These are phyloP conservation scores for Heliconius eleuchia DNA, from an alignment of 1,140 invertebrate genomes.

Conservation along the genomic window DNA sequence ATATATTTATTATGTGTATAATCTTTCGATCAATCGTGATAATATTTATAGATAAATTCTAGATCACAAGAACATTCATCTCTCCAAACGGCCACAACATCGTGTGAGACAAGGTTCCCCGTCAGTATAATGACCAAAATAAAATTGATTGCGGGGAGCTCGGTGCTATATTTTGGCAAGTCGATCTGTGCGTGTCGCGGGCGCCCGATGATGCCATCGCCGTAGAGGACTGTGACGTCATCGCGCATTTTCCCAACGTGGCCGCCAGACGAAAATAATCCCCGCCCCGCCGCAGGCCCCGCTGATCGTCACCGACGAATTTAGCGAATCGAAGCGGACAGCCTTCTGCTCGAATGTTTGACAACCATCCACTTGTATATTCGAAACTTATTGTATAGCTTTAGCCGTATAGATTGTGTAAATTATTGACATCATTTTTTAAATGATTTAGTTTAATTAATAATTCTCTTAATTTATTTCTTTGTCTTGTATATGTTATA, in stretches of 20 bases:
- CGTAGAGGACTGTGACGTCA: conserved; percentile 78
- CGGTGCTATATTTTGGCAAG: conserved; percentile 73
- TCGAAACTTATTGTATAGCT: neutral
- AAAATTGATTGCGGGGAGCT: conserved; percentile 70
- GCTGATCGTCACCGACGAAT: conserved; percentile 75
- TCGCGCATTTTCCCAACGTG: conserved; percentile 80
- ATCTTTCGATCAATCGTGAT: neutral
- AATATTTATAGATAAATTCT: neutral
- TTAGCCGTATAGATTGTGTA: neutral
- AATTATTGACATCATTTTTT: neutral
- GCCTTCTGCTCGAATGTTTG: conserved; percentile 45
- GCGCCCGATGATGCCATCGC: conserved; percentile 77
- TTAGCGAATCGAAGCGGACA: conserved; percentile 60
- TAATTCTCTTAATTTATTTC: too few species aligned
- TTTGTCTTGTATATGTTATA: too few species aligned
- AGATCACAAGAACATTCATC: neutral
- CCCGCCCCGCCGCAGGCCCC: conserved; percentile 71
- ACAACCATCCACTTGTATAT: conserved; percentile 39
- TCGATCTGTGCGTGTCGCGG: conserved; percentile 72
- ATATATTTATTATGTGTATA: too few species aligned
- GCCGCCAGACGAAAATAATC: conserved; percentile 80
- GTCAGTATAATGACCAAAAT: conserved; percentile 73
- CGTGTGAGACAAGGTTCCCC: conserved; percentile 35
- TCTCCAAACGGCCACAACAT: neutral
- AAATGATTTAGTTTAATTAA: neutral